These are phyloP conservation scores for Latrodectus geometricus DNA, from an alignment of 1,140 invertebrate genomes.

Conservation along the genomic window DNA sequence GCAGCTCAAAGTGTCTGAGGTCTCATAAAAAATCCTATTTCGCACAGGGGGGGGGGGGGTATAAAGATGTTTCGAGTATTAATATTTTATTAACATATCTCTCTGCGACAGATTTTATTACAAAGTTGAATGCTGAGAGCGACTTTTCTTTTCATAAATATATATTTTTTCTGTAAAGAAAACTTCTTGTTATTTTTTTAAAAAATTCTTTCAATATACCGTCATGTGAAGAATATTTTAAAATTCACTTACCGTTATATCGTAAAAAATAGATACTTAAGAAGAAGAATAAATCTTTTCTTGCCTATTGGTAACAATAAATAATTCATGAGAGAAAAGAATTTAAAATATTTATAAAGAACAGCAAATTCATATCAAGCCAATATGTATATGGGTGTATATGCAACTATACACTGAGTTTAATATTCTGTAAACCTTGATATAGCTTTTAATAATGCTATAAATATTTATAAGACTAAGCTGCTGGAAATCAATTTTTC, in stretches of 20 bases:
- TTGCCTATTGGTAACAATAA: neutral
- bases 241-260: neutral
- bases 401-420: no score
- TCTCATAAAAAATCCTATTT: constrained; percentile 8
- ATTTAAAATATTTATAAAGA: no score
- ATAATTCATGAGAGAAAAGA: neutral
- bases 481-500: no score
- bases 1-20: constrained; percentile 11
- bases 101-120: constrained; percentile 48
- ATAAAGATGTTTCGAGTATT: neutral
- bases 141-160: constrained; percentile 13
- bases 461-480: no score
- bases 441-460: no score
- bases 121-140: constrained; percentile 50
- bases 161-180: constrained; percentile 29
- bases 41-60: no score
- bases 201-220: constrained; percentile 47
- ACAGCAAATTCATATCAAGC: no score
- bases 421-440: no score
- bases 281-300: neutral
- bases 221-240: neutral
- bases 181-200: neutral
- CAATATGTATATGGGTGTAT: no score
- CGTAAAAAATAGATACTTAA: neutral
- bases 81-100: constrained; percentile 60